Conservation (phyloP, 1,140 invertebrate genomes). For the Pogonomyrmex barbatus region DNA sequence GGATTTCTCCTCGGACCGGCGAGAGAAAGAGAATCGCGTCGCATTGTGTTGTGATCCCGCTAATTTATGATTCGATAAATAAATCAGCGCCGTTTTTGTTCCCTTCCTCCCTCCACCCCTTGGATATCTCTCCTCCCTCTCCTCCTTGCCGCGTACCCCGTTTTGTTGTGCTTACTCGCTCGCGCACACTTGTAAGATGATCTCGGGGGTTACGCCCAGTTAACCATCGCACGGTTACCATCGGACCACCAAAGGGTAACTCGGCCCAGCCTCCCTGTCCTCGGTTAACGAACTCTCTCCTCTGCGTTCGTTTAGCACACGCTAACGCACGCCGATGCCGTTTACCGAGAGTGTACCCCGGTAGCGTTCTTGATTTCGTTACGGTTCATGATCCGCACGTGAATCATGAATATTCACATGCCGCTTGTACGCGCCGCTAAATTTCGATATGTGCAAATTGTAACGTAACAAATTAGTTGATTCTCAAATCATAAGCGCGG, state of each 20-base stretch:
- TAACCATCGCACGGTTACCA: conserved; percentile 56
- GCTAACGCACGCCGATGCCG: background rate
- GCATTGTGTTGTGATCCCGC: conserved; percentile 78
- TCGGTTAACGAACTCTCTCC: conserved; percentile 39
- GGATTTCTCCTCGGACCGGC: conserved; percentile 59
- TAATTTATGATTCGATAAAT: conserved; percentile 85
- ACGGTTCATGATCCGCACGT: conserved; percentile 69
- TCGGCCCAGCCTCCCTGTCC: conserved; percentile 42
- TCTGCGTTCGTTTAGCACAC: conserved; percentile 40
- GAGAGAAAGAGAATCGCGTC: conserved; percentile 43
- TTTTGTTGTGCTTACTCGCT: conserved; percentile 38
- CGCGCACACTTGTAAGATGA: conserved; percentile 81
- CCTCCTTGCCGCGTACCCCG: background rate
- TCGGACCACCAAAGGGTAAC: conserved; percentile 50
- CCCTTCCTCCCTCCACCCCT: conserved; percentile 39
- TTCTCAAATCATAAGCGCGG: conserved; percentile 61
- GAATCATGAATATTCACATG: conserved; percentile 71
- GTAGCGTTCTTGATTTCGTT: conserved; percentile 26
- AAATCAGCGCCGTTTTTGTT: conserved; percentile 79
- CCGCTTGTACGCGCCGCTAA: conserved; percentile 39
- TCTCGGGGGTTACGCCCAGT: conserved; percentile 77
- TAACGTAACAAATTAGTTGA: conserved; percentile 70
- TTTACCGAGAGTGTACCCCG: conserved; percentile 6
- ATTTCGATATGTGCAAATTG: conserved; percentile 69
- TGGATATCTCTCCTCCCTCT: background rate